Conservation (phyloP, 2,797 vertebrate species). For the Melopsittacus undulatus region DNA sequence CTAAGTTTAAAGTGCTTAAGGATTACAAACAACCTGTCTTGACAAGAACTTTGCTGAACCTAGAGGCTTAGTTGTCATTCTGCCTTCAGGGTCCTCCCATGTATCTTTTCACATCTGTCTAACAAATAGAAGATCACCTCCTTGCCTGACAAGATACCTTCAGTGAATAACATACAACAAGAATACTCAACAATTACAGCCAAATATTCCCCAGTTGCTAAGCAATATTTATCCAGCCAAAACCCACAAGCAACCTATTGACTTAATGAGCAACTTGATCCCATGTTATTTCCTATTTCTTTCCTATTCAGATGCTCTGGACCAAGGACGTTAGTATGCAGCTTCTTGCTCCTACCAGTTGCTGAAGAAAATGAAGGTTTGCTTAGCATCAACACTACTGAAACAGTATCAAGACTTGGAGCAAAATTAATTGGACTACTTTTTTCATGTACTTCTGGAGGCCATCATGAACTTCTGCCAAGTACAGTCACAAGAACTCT, state of each 20-base stretch:
- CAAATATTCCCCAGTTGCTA: rapidly evolving
- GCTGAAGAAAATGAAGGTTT: not conserved
- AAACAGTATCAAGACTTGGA: not conserved
- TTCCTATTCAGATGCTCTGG: not conserved
- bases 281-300: not conserved
- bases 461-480: not conserved
- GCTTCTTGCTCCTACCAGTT: not conserved
- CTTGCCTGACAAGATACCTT: not conserved
- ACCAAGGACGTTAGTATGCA: not conserved
- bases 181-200: not conserved
- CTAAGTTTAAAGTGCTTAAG: not conserved
- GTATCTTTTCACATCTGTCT: not conserved
- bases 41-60: not conserved
- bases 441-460: not conserved
- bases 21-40: not conserved
- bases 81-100: not conserved
- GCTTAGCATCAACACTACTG: not conserved
- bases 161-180: not conserved
- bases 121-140: not conserved
- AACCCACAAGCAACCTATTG: not conserved
- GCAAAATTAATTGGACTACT: not conserved
- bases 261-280: not conserved
- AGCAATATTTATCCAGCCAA: not conserved
- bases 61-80: not conserved
- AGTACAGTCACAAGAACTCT: not conserved